Percentiles rank a stretch among this genome's conserved stretches.
Conservation (phyloP, 2,888 invertebrate species). For the Nematopogon swammerdamellus region DNA sequence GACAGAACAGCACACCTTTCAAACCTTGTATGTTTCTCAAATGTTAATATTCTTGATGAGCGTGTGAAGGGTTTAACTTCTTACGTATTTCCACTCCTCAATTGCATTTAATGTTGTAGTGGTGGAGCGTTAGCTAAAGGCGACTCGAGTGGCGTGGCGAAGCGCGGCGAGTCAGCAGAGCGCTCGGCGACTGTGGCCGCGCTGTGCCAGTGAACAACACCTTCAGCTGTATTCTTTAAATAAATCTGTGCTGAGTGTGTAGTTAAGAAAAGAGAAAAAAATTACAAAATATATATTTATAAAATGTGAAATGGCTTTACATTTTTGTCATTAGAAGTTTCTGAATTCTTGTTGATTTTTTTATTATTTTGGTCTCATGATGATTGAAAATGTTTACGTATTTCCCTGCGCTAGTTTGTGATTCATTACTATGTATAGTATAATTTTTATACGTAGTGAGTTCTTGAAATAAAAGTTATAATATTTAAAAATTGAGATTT, state of each 20-base stretch:
- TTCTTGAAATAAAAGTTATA: neutral
- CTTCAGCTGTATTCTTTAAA: neutral
- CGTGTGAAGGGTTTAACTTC: no score
- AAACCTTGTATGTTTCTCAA: no score
- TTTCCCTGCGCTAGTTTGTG: neutral
- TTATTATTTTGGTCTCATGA: neutral
- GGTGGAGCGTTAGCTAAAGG: no score
- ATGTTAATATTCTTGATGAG: no score
- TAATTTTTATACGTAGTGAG: neutral
- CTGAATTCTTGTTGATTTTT: neutral
- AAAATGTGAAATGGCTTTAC: neutral
- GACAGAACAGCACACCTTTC: no score
- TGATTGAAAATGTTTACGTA: neutral
- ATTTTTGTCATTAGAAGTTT: neutral
- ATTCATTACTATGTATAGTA: neutral
- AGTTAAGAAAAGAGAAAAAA: neutral
- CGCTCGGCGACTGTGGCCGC: neutral
- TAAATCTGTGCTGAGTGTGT: neutral
- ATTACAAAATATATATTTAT: neutral
- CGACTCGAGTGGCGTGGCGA: no score
- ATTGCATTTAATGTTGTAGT: no score
- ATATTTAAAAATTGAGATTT: neutral
- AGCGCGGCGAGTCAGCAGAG: no score
- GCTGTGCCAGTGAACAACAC: neutral
- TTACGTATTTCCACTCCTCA: no score